Evolutionary conservation across 2,888 invertebrate genomes (phyloP).

Genomic region (Ectemnius continuus): DNA sequence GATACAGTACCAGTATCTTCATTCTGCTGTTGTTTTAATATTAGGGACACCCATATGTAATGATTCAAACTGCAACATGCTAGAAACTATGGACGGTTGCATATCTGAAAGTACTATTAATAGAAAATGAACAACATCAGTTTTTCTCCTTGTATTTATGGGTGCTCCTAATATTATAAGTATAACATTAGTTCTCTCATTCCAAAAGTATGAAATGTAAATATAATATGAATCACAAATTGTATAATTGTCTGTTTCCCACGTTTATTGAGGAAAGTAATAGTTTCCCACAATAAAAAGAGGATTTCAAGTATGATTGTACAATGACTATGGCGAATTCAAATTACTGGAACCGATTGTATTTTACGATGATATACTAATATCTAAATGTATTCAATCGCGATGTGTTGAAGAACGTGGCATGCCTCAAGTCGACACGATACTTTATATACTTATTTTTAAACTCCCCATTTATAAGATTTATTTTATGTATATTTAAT

Average conservation of each 20-base stretch:
- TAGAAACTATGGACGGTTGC: too few species aligned
- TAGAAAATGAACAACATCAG: too few species aligned
- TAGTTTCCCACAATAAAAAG: too few species aligned
- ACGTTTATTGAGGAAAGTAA: background rate
- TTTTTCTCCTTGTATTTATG: background rate
- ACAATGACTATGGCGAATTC: conserved; percentile 21
- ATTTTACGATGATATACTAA: conserved; percentile 25
- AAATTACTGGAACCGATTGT: conserved; percentile 19
- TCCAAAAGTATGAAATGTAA: conserved; percentile 38
- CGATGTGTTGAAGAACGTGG: background rate
- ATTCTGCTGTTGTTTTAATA: conserved; percentile 22
- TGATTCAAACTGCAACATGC: too few species aligned
- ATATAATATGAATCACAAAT: conserved; percentile 25
- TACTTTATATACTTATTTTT: conserved; percentile 28
- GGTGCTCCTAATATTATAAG: background rate
- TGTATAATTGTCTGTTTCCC: conserved; percentile 15
- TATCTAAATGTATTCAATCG: conserved; percentile 15
- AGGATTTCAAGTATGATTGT: conserved; percentile 27
- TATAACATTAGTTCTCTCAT: conserved; percentile 39
- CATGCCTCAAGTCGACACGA: background rate
- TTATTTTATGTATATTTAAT: conserved; percentile 32
- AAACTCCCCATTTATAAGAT: conserved; percentile 23
- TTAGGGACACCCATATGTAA: background rate
- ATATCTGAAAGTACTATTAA: too few species aligned
- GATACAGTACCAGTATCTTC: conserved; percentile 14